Percentiles rank a stretch among this genome's conserved stretches.
phyloP scores from a whole-genome alignment of 2,888 invertebrate genomes.

The Cheilosia urbana region DNA sequence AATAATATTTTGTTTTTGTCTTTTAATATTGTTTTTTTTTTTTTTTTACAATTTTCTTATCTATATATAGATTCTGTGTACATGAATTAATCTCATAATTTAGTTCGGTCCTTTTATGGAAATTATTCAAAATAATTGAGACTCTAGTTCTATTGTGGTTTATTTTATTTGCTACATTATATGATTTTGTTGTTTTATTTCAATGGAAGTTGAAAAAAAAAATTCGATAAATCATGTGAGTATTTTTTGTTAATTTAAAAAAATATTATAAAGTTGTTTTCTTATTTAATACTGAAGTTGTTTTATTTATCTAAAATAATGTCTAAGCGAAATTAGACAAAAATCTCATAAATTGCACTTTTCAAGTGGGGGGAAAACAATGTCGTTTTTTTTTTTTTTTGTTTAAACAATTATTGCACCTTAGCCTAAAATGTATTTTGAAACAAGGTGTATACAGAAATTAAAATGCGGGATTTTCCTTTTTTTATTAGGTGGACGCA shows the following conservation, averaged over 20 bases:
- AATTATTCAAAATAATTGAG: constrained; percentile 60
- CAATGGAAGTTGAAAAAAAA: not conserved
- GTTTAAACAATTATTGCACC: not conserved
- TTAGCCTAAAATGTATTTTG: not conserved
- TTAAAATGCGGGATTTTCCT: too few species aligned
- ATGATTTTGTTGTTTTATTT: constrained; percentile 9
- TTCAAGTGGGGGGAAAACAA: not conserved
- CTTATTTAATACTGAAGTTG: constrained; percentile 20
- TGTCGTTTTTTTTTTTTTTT: not conserved
- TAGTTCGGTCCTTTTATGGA: constrained; percentile 20
- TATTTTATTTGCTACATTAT: constrained; percentile 35
- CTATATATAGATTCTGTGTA: constrained; percentile 71
- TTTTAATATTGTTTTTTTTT: constrained; percentile 52
- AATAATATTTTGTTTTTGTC: constrained; percentile 50
- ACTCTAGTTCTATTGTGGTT: constrained; percentile 47
- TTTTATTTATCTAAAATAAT: constrained; percentile 14
- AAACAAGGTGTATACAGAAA: too few species aligned
- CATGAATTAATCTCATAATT: constrained; percentile 48
- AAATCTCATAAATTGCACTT: constrained; percentile 23
- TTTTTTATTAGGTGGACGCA: too few species aligned
- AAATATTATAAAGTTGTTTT: not conserved
- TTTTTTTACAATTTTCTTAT: constrained; percentile 74
- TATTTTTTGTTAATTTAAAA: not conserved
- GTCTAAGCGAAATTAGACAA: not conserved
- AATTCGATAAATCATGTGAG: not conserved